These are phyloP conservation scores for Uria lomvia DNA, from an alignment of 2,113 vertebrate species.

Conservation along the genomic window DNA sequence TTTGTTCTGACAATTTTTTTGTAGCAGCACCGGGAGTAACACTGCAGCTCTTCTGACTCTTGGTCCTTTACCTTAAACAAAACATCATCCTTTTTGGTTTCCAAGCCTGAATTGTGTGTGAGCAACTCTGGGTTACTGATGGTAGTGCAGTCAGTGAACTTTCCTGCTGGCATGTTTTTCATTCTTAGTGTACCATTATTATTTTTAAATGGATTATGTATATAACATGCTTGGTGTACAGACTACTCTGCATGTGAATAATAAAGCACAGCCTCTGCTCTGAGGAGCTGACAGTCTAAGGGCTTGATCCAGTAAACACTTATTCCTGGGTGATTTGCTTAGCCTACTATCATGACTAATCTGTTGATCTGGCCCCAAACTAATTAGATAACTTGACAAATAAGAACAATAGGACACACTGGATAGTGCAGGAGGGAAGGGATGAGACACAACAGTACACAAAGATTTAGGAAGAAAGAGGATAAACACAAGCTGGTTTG, in stretches of 20 bases:
- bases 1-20: background rate
- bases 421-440: background rate
- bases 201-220: constrained; percentile 53
- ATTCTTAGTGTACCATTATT: constrained; percentile 36
- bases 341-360: background rate
- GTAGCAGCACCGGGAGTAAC: background rate
- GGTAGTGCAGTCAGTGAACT: constrained; percentile 1
- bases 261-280: constrained; percentile 12
- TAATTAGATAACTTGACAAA: constrained; percentile 16
- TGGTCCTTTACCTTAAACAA: background rate
- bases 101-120: background rate
- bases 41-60: background rate
- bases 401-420: background rate
- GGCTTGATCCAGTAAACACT: constrained; percentile 33
- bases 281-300: constrained; percentile 30
- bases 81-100: background rate
- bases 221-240: background rate
- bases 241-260: constrained; percentile 27
- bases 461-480: background rate
- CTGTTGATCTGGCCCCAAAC: constrained; percentile 9
- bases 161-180: constrained; percentile 37
- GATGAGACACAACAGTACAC: background rate
- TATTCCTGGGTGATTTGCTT: constrained; percentile 30
- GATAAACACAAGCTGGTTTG: background rate
- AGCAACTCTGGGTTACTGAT: constrained; percentile 16